phyloP scores from a whole-genome alignment of 2,888 invertebrate species.

The Dryadula phaetusa region DNA sequence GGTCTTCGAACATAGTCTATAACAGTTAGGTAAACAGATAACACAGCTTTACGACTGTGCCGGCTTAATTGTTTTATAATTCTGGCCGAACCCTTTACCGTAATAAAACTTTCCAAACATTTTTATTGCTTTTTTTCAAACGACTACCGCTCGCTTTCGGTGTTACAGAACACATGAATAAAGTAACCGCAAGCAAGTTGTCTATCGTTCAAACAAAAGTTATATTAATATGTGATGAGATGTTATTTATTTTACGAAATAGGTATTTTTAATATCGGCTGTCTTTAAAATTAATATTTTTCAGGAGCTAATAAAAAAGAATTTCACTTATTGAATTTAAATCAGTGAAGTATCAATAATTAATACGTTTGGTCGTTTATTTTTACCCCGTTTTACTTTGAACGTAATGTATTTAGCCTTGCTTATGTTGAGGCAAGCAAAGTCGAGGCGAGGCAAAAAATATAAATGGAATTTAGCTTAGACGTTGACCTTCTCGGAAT shows the following conservation, averaged over 20 bases:
- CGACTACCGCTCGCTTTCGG: slow-evolving; percentile 50
- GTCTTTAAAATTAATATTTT: background rate
- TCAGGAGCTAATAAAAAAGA: background rate
- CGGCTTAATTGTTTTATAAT: slow-evolving; percentile 70
- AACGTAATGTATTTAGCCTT: slow-evolving; percentile 43
- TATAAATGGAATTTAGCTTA: slow-evolving; percentile 73
- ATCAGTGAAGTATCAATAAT: background rate
- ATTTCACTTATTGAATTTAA: background rate
- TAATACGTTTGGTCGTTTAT: background rate
- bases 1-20: slow-evolving; percentile 32
- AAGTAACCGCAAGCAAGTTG: slow-evolving; percentile 35
- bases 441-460: slow-evolving; percentile 65
- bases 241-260: background rate
- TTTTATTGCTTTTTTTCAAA: slow-evolving; percentile 63
- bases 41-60: slow-evolving; percentile 58
- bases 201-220: slow-evolving; percentile 9
- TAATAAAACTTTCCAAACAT: slow-evolving; percentile 77
- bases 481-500: slow-evolving; percentile 81
- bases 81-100: slow-evolving; percentile 68
- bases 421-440: slow-evolving; percentile 46
- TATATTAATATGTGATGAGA: slow-evolving; percentile 10
- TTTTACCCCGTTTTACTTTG: slow-evolving; percentile 41
- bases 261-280: background rate
- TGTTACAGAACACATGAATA: slow-evolving; percentile 36
- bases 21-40: slow-evolving; percentile 62